Evolutionary conservation across 2,888 invertebrate species (phyloP).

Genomic region (Philaethria dido): DNA sequence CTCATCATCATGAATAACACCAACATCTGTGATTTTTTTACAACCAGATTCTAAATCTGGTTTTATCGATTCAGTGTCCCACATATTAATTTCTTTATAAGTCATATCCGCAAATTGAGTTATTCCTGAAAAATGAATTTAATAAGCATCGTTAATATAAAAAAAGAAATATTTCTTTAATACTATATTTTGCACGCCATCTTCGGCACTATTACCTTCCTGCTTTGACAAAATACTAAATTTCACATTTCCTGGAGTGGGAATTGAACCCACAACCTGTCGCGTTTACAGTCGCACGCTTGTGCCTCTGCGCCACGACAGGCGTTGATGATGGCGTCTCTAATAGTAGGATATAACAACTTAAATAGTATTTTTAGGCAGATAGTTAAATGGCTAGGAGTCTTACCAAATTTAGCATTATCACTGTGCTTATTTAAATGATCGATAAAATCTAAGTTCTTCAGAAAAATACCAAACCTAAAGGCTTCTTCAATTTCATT

Average conservation of each 20-base stretch:
- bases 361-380: too few relatives aligned
- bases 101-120: conserved; percentile 44
- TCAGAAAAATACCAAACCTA: conserved; percentile 16
- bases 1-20: not conserved
- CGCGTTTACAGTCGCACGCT: too few relatives aligned
- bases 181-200: not conserved
- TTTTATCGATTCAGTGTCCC: not conserved
- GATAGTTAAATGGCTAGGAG: not conserved
- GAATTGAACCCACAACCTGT: too few relatives aligned
- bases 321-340: too few relatives aligned
- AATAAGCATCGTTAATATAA: not conserved
- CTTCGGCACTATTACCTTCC: too few relatives aligned
- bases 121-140: conserved; percentile 1
- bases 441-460: conserved; percentile 7
- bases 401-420: conserved; percentile 14
- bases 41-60: conserved; percentile 42
- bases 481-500: not conserved
- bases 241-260: too few relatives aligned
- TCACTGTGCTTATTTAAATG: conserved; percentile 10
- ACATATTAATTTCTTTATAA: conserved; percentile 38
- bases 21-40: not conserved
- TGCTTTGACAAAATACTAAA: too few relatives aligned
- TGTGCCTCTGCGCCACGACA: too few relatives aligned
- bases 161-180: too few relatives aligned
- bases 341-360: too few relatives aligned